Percentiles rank a stretch among this genome's conserved stretches.
Conservation (phyloP, 2,888 invertebrate species). For the Euzetes globulus region DNA sequence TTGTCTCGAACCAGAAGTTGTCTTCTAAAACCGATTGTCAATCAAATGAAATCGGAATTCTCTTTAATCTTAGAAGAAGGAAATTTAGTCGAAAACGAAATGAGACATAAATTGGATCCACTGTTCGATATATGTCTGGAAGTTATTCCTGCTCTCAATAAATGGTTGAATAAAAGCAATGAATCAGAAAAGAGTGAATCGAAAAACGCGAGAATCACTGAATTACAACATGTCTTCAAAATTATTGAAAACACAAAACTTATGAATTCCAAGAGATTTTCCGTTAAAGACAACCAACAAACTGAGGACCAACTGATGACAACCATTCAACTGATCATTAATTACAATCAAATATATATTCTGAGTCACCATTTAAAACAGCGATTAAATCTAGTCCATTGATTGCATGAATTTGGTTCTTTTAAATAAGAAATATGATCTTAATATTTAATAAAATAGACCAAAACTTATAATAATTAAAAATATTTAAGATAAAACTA, state of each 20-base stretch:
- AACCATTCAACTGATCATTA: not conserved
- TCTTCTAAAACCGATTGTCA: no score
- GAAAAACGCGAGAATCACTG: not conserved
- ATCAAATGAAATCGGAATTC: not conserved
- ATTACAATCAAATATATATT: not conserved
- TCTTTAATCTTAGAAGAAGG: not conserved
- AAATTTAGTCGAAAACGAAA: not conserved
- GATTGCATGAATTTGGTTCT: no score
- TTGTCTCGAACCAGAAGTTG: no score
- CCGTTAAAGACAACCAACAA: not conserved
- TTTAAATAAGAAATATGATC: no score
- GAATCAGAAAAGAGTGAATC: not conserved
- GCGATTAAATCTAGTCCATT: no score
- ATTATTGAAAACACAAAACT: not conserved
- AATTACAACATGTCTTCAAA: slow-evolving; percentile 5
- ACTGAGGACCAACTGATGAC: not conserved
- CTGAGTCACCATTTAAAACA: not conserved
- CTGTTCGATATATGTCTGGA: not conserved
- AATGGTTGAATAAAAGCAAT: not conserved
- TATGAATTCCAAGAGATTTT: not conserved
- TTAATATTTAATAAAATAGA: no score
- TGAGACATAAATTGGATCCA: slow-evolving; percentile 5
- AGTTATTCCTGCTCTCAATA: not conserved
- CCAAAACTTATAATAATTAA: no score
- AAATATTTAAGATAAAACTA: no score